A percentile compares a stretch with the other conserved stretches of the same genome.
Evolutionary conservation across 2,888 invertebrate genomes (phyloP).

Genomic region (Tinea semifulvella): DNA sequence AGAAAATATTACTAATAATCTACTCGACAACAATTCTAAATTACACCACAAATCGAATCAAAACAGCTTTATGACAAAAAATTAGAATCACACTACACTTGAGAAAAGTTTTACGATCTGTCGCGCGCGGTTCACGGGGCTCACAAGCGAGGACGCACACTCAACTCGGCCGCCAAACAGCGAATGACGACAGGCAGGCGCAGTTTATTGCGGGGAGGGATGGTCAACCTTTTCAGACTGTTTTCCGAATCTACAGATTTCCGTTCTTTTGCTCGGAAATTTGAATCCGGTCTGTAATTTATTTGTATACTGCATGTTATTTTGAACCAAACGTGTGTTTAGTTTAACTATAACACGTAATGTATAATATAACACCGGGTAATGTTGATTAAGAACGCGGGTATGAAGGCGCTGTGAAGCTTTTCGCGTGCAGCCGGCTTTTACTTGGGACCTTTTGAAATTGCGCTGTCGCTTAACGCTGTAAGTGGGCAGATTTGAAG

Average conservation of each 20-base stretch:
- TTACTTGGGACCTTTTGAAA: constrained; percentile 34
- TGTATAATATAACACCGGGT: too few relatives aligned
- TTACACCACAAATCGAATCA: constrained; percentile 40
- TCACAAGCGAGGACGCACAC: constrained; percentile 32
- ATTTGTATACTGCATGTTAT: too few relatives aligned
- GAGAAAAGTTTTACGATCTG: constrained; percentile 59
- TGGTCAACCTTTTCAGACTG: constrained; percentile 45
- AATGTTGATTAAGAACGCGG: too few relatives aligned
- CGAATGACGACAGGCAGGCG: constrained; percentile 43
- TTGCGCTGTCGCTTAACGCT: constrained; percentile 42
- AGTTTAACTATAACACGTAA: too few relatives aligned
- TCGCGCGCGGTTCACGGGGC: constrained; percentile 15
- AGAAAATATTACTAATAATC: too few relatives aligned
- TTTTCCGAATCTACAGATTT: constrained; percentile 34
- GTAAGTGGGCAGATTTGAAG: constrained; percentile 63
- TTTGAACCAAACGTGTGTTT: too few relatives aligned
- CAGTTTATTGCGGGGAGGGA: constrained; percentile 36
- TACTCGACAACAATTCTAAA: constrained; percentile 46
- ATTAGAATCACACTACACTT: constrained; percentile 43
- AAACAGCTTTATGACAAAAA: too few relatives aligned
- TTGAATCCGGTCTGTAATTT: too few relatives aligned
- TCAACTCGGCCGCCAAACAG: constrained; percentile 37
- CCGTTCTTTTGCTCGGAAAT: too few relatives aligned
- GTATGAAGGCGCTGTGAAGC: constrained; percentile 40
- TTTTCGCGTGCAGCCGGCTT: constrained; percentile 39